These are phyloP conservation scores for Spinibarbus caldwelli DNA, from an alignment of 2,797 vertebrate species.

Conservation along the genomic window DNA sequence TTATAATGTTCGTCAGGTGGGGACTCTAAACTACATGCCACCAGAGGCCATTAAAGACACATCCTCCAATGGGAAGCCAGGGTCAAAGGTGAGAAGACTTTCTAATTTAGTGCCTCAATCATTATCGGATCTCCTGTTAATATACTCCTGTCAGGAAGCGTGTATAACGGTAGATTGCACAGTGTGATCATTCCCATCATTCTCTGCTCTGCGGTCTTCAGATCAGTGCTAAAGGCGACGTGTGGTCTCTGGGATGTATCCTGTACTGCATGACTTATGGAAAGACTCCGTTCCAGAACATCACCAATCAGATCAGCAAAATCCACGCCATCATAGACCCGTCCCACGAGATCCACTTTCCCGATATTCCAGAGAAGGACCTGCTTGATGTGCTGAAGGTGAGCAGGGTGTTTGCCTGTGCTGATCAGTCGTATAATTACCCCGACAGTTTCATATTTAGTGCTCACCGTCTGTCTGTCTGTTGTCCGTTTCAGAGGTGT, in stretches of 20 bases:
- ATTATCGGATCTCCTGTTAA: background rate
- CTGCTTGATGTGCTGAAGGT: conserved; percentile 94
- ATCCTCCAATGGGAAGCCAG: conserved; percentile 87
- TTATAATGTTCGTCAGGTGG: conserved; percentile 79
- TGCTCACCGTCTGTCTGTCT: background rate
- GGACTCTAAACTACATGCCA: conserved; percentile 98
- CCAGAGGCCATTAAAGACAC: conserved; percentile 96
- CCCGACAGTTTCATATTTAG: background rate
- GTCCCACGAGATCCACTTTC: conserved; percentile 87
- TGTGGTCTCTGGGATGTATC: conserved; percentile 98
- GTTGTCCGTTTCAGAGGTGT: conserved; percentile 77
- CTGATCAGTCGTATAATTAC: background rate
- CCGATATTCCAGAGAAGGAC: conserved; percentile 91
- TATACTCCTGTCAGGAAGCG: background rate
- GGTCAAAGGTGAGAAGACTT: conserved; percentile 85
- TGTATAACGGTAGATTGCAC: background rate
- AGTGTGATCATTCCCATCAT: background rate
- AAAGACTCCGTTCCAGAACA: conserved; percentile 95
- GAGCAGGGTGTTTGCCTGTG: conserved; percentile 29
- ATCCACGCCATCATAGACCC: conserved; percentile 93
- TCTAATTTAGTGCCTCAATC: background rate
- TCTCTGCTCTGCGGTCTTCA: conserved; percentile 61
- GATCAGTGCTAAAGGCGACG: conserved; percentile 97
- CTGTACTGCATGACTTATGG: conserved; percentile 97
- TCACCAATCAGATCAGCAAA: conserved; percentile 93